Percentiles rank a stretch among this genome's conserved stretches.
These are phyloP conservation scores for Calyptomena viridis DNA, from an alignment of 2,113 vertebrate genomes.

Conservation along the genomic window DNA sequence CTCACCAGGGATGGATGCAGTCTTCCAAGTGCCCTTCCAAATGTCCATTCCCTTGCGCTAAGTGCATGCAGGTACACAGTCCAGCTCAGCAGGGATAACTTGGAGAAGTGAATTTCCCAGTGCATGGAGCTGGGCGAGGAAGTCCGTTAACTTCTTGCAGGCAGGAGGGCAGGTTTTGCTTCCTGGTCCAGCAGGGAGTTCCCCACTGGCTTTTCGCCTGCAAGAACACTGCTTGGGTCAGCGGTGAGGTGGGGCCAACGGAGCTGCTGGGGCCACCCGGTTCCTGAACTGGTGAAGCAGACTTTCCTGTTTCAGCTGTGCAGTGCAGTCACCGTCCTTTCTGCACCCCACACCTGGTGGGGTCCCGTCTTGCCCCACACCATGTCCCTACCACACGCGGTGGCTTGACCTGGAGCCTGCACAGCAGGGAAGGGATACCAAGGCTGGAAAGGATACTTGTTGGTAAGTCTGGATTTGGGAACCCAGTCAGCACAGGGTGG, in stretches of 20 bases:
- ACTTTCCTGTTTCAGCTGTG: constrained; percentile 24
- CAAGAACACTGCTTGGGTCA: not conserved
- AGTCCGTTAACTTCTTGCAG: not conserved
- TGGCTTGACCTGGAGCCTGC: not conserved
- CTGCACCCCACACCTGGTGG: fast-evolving
- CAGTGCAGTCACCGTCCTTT: not conserved
- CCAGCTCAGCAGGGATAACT: not conserved
- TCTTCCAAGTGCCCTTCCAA: too few relatives aligned
- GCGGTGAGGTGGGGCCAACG: not conserved
- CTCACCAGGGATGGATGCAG: not conserved
- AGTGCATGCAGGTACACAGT: not conserved
- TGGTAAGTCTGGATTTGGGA: not conserved
- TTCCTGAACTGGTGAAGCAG: constrained; percentile 49
- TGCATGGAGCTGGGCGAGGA: not conserved
- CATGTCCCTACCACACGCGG: fast-evolving
- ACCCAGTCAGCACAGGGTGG: not conserved
- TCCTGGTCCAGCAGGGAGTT: constrained; percentile 54
- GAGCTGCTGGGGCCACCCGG: not conserved
- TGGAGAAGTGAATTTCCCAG: not conserved
- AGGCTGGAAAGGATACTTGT: not conserved
- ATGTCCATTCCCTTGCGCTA: not conserved
- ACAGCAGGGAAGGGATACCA: not conserved
- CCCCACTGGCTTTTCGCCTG: not conserved
- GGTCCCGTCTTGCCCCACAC: not conserved
- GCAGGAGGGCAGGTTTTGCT: not conserved